Evolutionary conservation across 2,888 invertebrate genomes (phyloP).

Genomic region (Leptopilina drosophilae): DNA sequence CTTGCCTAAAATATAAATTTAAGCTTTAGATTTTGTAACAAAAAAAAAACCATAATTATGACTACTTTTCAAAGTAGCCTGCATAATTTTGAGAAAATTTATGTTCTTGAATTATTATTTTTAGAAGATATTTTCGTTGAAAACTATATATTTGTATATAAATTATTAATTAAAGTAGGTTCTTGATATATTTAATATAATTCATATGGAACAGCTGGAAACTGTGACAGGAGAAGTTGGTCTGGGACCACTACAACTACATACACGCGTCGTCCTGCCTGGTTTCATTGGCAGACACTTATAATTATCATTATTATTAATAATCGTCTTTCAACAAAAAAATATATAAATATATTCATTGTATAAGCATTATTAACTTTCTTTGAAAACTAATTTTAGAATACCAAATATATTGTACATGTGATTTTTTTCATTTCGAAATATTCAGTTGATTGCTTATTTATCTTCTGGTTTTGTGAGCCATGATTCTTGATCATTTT

Average conservation of each 20-base stretch:
- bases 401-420: background rate
- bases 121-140: background rate
- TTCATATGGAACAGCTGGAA: conserved; percentile 72
- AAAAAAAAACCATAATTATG: background rate
- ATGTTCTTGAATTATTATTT: background rate
- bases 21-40: no score
- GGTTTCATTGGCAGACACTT: conserved; percentile 82
- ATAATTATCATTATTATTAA: conserved; percentile 63
- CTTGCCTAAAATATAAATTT: no score
- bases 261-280: conserved; percentile 82
- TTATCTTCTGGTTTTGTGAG: background rate
- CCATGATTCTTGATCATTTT: background rate
- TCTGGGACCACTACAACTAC: conserved; percentile 80
- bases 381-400: background rate
- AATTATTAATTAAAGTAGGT: conserved; percentile 57
- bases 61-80: background rate
- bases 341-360: background rate
- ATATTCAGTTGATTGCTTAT: no score
- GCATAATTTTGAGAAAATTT: background rate
- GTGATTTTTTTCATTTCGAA: no score
- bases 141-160: conserved; percentile 7
- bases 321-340: conserved; percentile 25
- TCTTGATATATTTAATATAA: conserved; percentile 69
- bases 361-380: background rate
- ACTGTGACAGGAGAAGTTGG: conserved; percentile 72